phyloP scores from a whole-genome alignment of 2,797 vertebrate genomes.

The Ataeniobius toweri region DNA sequence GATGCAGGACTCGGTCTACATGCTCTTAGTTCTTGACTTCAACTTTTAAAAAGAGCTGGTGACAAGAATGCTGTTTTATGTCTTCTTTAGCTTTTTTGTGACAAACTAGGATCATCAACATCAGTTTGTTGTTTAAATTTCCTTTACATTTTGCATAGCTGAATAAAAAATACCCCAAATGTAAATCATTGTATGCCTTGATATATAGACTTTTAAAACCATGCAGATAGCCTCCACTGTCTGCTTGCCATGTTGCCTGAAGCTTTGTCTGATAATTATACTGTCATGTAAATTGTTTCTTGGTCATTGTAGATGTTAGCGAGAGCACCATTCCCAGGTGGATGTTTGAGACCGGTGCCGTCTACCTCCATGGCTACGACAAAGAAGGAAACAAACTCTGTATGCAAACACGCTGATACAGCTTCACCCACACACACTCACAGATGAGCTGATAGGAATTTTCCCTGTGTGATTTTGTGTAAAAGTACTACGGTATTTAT shows the following conservation, averaged over 20 bases:
- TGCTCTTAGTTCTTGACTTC: slow-evolving; percentile 9
- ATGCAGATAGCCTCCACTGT: background rate
- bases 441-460: too few species aligned
- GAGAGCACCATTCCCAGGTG: slow-evolving; percentile 90
- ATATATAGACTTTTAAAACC: background rate
- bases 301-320: slow-evolving; percentile 84
- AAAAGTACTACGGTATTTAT: background rate
- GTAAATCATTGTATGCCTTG: background rate
- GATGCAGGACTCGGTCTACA: background rate
- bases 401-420: slow-evolving; percentile 73
- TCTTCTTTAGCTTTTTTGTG: background rate
- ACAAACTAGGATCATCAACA: background rate
- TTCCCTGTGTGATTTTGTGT: background rate
- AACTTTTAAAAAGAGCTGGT: background rate
- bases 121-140: background rate
- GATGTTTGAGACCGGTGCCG: slow-evolving; percentile 90
- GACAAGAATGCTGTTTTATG: background rate
- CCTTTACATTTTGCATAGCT: background rate
- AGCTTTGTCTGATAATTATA: background rate
- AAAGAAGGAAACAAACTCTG: slow-evolving; percentile 97
- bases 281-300: slow-evolving; percentile 2
- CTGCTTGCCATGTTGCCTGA: background rate
- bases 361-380: slow-evolving; percentile 96
- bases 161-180: background rate
- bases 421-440: background rate